Base-by-base conservation (phyloP, 1,140 invertebrate species). In the Trypoxylus dichotomus region DNA sequence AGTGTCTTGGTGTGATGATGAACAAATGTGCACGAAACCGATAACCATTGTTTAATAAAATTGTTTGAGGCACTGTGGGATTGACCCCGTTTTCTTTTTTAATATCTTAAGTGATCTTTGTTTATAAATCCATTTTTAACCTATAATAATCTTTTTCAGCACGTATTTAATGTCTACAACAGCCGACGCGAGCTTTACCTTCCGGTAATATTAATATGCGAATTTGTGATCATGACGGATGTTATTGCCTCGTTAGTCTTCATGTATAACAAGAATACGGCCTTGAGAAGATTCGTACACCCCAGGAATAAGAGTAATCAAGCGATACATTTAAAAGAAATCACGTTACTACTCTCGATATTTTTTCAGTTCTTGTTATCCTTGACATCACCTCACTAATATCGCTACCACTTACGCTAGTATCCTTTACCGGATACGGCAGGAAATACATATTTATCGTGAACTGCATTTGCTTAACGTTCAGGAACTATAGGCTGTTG, bases 331-430 rank as follows among this genome's bases (percentile, higher is more conserved):
- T 5, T 37, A 54, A 75, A 15, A 19, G 11, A 24, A 43, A 3
- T 10, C 43, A 54, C 43, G 15, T 24, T 15, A 42, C 47, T 75
- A 54, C 21, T 47, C 8, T 76, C 1, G 29, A 11, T 60, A 19
- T n/a, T 76, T 19, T 76, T 76, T 19, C 32, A 47, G 37, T 47
- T 54, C 25, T 76, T 2, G 27, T 76, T 13, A 15, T 76, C 13
- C 10, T 32, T 15, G 27, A 54, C 27, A 54, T 43, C 7, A 76
- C 54, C 8, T 19, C 54, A 2, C 19, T 47, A 68, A 41, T 21
- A 19, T 37, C 42, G 19, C n/a, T 76, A 47, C 27, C 27, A 41
- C 42, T 41, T 25, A 76, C n/a, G 6, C n/a, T 41, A 42, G 75
- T 32, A 24, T 58, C 42, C 27, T 21, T 76, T 21, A 29, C 27